Evolutionary conservation across 2,797 vertebrate genomes (phyloP), one percentile per base, ranked within the genome.

Genomic region (Ispidina lecontei): DNA sequence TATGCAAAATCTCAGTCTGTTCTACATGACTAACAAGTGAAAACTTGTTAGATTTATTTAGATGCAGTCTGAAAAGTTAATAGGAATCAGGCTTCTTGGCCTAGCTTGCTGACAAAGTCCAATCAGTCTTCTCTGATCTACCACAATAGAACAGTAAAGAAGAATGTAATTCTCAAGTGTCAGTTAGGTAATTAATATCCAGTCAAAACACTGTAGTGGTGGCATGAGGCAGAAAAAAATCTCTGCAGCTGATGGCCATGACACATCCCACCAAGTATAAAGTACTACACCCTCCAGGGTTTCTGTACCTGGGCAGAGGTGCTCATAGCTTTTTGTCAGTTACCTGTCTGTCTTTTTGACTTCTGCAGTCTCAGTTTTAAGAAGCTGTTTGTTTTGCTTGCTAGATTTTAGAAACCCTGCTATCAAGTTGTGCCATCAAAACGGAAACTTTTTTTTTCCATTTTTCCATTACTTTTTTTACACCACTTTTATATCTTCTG

Each of bases 11-110:
- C 94, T 91, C 74, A 92, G 67, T 82, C 77, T 92, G 78, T 88
- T 91, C 78, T 90, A 87, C n/a, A 21, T 68, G 65, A 43, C 71
- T 51, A 28, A 51, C 25, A 51, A 81, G 77, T 44, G 80, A 91
- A 93, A 88, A 87, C 68, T 79, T 71, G n/a, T 81, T 87, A 91
- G 82, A 85, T 93, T 93, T 95, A 91, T 92, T 94, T 94, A 91
- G 73, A 86, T 71, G 43, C 54, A 71, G 9, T 69, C 81, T 93
- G 81, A 83, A 90, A 95, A 92, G 89, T 87, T 91, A 84, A 77
- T 77, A 88, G 64, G 69, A 91, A 92, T 91, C 55, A 71, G 76
- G 51, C 79, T 87, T 67, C 19, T 89, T 93, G 85, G 73, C 84
- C 64, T 62, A 81, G 44, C 71, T 81, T 91, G 75, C 84, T 94